phyloP scores from a whole-genome alignment of 2,797 vertebrate species.

The Tenualosa ilisha region DNA sequence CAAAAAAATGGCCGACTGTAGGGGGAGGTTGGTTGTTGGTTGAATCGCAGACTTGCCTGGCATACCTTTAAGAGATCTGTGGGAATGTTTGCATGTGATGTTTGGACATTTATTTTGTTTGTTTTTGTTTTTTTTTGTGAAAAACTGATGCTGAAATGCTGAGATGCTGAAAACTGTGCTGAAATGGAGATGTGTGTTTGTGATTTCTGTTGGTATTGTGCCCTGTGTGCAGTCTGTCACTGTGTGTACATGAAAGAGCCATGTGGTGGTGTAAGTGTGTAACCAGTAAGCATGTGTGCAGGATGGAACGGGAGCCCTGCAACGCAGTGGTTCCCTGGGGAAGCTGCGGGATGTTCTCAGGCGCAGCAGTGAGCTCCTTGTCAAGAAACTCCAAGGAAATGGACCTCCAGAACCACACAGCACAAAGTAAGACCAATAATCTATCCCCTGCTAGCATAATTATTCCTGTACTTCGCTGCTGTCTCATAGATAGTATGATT shows the following conservation, averaged over 20 bases:
- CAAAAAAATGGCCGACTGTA: no score
- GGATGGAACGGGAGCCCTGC: slow-evolving; percentile 90
- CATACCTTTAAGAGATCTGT: neutral
- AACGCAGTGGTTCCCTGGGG: slow-evolving; percentile 89
- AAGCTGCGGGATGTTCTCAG: slow-evolving; percentile 90
- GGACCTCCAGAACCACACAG: slow-evolving; percentile 82
- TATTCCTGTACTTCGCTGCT: neutral
- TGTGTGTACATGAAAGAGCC: slow-evolving; percentile 49
- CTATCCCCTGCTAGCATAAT: neutral
- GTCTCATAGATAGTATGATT: neutral
- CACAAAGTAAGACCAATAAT: slow-evolving; percentile 65
- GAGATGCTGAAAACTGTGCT: neutral
- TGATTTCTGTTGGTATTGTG: neutral
- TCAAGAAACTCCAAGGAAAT: slow-evolving; percentile 94
- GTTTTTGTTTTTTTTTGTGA: neutral
- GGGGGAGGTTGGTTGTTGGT: no score
- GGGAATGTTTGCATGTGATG: neutral
- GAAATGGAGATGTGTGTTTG: slow-evolving; percentile 41
- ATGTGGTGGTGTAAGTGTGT: slow-evolving; percentile 21
- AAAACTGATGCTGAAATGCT: no score
- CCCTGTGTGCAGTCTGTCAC: neutral
- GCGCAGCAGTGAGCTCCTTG: slow-evolving; percentile 93
- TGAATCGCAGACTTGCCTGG: no score
- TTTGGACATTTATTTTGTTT: neutral
- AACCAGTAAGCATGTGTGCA: slow-evolving; percentile 62